Evolutionary conservation across 2,797 vertebrate genomes (phyloP), one percentile per base, ranked within the genome.

Genomic region (Acipenser transmontanus): DNA sequence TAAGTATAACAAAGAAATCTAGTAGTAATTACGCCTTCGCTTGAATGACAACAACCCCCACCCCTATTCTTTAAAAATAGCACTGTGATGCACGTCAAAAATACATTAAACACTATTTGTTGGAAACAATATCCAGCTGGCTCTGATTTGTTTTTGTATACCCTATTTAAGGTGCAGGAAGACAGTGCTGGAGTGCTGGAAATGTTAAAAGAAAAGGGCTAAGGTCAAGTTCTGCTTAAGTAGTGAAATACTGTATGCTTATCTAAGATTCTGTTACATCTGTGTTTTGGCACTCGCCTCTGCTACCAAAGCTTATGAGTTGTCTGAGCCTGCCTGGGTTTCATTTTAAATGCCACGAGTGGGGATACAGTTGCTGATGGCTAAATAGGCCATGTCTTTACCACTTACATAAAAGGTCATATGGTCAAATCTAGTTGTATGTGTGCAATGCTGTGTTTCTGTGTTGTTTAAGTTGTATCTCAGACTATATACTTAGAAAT

Each of bases 201-300:
- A n/a, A 57, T n/a, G 54, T 7, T 57, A 13, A 72, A 66, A 69
- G 62, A 50, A 67, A 11, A 34, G 63, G 76, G 68, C 70, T 76
- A 74, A 72, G 72, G 76, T 81, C 74, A 80, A 64, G 66, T 74
- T 79, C 66, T 70, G 64, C 68, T 73, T 64, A 80, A 78, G 76
- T 76, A 80, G 71, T 71, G 62, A 70, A 74, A 69, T 52, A 73
- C 62, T 68, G 71, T 72, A 59, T 59, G 0, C 1, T 8, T 68
- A 62, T 67, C 66, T 66, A 63, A 71, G 68, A 64, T 70, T 66
- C 69, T 66, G 17, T 69, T 68, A 72, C 70, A 64, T 62, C 61
- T 69, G 69, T 59, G 66, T 49, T 7, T 10, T 66, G 62, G 67
- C 7, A 50, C 47, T 4, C 49, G 50, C 12, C 65, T 62, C 61